Evolutionary conservation across 2,113 vertebrate genomes (phyloP).

Genomic region (Hemicordylus capensis): DNA sequence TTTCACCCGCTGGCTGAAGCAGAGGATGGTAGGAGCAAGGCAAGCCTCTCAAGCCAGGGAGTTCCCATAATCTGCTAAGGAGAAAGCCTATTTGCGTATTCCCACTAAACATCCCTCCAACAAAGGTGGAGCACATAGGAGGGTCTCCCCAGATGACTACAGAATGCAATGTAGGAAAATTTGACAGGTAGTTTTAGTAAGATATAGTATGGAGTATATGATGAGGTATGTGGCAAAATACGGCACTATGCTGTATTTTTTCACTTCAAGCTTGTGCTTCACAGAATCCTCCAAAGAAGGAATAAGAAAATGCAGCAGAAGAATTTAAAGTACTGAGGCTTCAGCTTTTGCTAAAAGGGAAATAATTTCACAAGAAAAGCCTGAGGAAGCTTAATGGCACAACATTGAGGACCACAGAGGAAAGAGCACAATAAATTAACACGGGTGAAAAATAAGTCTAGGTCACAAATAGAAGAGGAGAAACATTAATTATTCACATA

Average conservation of each 20-base stretch:
- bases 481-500: constrained; percentile 32
- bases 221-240: not conserved
- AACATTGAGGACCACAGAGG: constrained; percentile 1
- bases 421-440: not conserved
- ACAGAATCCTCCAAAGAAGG: not conserved
- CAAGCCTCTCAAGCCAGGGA: too few relatives aligned
- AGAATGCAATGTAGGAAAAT: not conserved
- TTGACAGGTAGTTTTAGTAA: not conserved
- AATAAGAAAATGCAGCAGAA: not conserved
- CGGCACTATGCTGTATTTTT: not conserved
- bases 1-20: too few relatives aligned
- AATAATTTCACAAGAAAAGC: not conserved
- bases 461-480: constrained; percentile 23
- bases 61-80: too few relatives aligned
- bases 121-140: too few relatives aligned
- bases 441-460: constrained; percentile 2
- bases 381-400: not conserved
- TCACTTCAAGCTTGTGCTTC: not conserved
- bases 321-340: not conserved
- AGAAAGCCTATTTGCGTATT: too few relatives aligned
- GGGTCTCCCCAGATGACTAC: too few relatives aligned
- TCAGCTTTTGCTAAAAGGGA: rapidly evolving
- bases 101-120: too few relatives aligned
- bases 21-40: too few relatives aligned
- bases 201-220: not conserved